Conservation (phyloP, 2,113 vertebrate genomes). For the Morone chrysops region DNA sequence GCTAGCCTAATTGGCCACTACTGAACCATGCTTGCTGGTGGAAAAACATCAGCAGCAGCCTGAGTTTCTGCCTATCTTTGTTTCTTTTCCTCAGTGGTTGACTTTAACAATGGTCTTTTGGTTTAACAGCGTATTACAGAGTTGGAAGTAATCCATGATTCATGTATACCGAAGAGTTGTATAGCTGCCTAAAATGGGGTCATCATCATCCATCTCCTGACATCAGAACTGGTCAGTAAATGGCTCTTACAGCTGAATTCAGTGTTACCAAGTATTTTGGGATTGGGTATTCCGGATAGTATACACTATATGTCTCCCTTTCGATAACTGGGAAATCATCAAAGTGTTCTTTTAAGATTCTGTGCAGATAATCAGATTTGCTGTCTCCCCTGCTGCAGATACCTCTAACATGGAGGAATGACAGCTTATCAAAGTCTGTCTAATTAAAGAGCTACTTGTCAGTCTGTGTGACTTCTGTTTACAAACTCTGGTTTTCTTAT, state of each 20-base stretch:
- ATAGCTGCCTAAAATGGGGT: background rate
- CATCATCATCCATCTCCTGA: background rate
- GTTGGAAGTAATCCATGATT: background rate
- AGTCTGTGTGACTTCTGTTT: slow-evolving; percentile 8
- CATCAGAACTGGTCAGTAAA: background rate
- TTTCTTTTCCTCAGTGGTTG: slow-evolving; percentile 6
- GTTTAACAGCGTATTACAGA: background rate
- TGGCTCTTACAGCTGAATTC: too few relatives aligned
- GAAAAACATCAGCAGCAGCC: background rate
- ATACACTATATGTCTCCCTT: background rate
- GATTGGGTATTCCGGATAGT: background rate
- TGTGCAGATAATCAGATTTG: background rate
- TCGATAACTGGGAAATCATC: background rate
- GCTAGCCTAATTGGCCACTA: slow-evolving; percentile 15
- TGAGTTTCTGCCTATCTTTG: slow-evolving; percentile 5
- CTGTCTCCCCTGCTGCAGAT: background rate
- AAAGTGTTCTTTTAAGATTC: background rate
- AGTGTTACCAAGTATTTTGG: background rate
- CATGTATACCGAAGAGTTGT: background rate
- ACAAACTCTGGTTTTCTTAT: background rate
- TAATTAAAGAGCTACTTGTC: background rate
- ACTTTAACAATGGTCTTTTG: background rate
- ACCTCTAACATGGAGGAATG: background rate
- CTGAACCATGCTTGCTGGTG: background rate
- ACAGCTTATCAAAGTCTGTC: background rate